Percentiles rank a stretch among this genome's conserved stretches.
Evolutionary conservation across 2,797 vertebrate genomes (phyloP).

Genomic region (Agapornis canus): DNA sequence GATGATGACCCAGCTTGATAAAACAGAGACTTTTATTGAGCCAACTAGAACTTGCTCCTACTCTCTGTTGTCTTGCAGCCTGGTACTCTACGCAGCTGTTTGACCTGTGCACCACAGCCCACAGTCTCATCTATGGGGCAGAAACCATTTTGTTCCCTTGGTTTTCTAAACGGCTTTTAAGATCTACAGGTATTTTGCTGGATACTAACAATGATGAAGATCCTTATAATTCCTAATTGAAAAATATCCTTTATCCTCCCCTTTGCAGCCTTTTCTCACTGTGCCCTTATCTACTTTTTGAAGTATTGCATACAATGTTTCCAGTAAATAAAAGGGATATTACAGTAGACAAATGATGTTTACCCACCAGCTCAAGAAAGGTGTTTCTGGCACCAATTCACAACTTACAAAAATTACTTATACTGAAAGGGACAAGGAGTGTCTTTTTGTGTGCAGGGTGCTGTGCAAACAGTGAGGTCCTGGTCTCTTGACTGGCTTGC

Average conservation of each 20-base stretch:
- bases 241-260: not conserved
- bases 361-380: constrained; percentile 45
- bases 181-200: not conserved
- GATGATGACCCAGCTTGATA: not conserved
- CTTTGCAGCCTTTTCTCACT: not conserved
- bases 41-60: not conserved
- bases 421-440: constrained; percentile 57
- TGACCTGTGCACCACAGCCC: not conserved
- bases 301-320: constrained; percentile 39
- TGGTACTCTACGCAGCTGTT: not conserved
- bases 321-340: constrained; percentile 13
- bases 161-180: not conserved
- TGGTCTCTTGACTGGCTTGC: constrained; percentile 35
- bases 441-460: constrained; percentile 59
- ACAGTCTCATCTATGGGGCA: not conserved
- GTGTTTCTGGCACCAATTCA: constrained; percentile 59
- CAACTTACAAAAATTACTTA: constrained; percentile 44
- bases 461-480: constrained; percentile 63
- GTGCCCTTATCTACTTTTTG: constrained; percentile 9
- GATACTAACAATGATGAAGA: not conserved
- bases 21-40: not conserved
- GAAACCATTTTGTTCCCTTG: not conserved
- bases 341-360: constrained; percentile 45
- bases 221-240: not conserved
- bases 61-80: not conserved